Evolutionary conservation across 2,888 invertebrate genomes (phyloP).

Genomic region (Drosophila lutescens): DNA sequence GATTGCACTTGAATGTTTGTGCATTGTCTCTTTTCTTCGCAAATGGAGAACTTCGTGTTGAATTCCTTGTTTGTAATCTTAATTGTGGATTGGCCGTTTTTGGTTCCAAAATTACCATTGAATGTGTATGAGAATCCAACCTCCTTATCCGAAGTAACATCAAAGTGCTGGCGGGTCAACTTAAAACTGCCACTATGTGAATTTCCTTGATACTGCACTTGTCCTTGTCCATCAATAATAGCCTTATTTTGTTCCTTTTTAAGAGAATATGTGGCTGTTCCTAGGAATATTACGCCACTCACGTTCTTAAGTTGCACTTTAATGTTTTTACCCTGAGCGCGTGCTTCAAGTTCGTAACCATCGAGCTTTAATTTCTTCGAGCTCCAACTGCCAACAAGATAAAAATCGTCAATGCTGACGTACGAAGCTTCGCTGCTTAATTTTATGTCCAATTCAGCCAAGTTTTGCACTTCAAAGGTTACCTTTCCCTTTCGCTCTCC

Average conservation of each 20-base stretch:
- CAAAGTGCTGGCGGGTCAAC: slow-evolving; percentile 88
- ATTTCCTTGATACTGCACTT: slow-evolving; percentile 88
- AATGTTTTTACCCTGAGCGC: slow-evolving; percentile 87
- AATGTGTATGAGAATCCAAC: slow-evolving; percentile 88
- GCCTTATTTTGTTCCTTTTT: slow-evolving; percentile 89
- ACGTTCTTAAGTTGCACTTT: slow-evolving; percentile 88
- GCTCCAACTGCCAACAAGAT: slow-evolving; percentile 87
- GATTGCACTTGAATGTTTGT: slow-evolving; percentile 87
- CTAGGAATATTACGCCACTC: slow-evolving; percentile 87
- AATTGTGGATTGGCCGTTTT: slow-evolving; percentile 88
- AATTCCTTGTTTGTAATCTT: slow-evolving; percentile 90
- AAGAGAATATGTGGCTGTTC: slow-evolving; percentile 89
- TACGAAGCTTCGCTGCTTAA: slow-evolving; percentile 86
- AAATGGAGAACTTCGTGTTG: slow-evolving; percentile 89
- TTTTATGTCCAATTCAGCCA: slow-evolving; percentile 86
- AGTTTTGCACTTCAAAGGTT: slow-evolving; percentile 86
- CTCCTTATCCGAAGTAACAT: slow-evolving; percentile 87
- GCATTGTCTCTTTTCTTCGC: slow-evolving; percentile 92
- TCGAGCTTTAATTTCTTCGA: slow-evolving; percentile 88
- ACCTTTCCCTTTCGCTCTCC: slow-evolving; percentile 87
- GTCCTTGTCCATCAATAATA: slow-evolving; percentile 91
- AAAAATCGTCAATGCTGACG: slow-evolving; percentile 88
- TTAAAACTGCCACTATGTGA: slow-evolving; percentile 90
- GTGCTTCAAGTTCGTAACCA: slow-evolving; percentile 87
- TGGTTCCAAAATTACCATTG: slow-evolving; percentile 89